A percentile compares a stretch with the other conserved stretches of the same genome.
phyloP scores from a whole-genome alignment of 2,797 vertebrate species.

The Neoniphon sammara region DNA sequence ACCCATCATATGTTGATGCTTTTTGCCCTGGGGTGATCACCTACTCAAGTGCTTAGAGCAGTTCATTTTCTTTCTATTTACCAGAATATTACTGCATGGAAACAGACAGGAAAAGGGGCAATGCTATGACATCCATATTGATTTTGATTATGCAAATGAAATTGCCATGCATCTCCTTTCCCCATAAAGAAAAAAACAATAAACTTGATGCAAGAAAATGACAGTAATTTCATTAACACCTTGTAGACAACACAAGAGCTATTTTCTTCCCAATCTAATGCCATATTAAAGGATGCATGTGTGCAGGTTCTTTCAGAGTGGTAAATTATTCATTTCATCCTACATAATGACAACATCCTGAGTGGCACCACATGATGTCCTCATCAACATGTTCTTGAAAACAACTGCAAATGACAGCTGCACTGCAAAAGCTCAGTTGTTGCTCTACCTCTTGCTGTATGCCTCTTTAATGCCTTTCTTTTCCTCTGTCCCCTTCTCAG shows the following conservation, averaged over 20 bases:
- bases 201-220: slow-evolving; percentile 59
- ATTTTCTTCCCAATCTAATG: slow-evolving; percentile 33
- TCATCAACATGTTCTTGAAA: slow-evolving; percentile 15
- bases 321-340: slow-evolving; percentile 47
- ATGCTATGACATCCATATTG: slow-evolving; percentile 5
- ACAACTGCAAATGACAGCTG: slow-evolving; percentile 21
- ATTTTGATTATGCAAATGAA: slow-evolving; percentile 54
- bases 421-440: slow-evolving; percentile 1
- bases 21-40: too few species aligned
- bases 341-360: slow-evolving; percentile 28
- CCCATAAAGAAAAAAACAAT: slow-evolving; percentile 44
- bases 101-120: slow-evolving; percentile 24
- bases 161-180: slow-evolving; percentile 20
- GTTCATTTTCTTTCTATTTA: slow-evolving; percentile 9
- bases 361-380: slow-evolving; percentile 24
- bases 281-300: slow-evolving; percentile 33
- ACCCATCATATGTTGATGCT: too few species aligned
- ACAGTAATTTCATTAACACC: slow-evolving; percentile 59
- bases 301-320: slow-evolving; percentile 47
- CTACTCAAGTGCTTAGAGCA: too few species aligned
- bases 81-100: neutral
- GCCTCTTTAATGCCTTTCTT: too few species aligned
- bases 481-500: neutral
- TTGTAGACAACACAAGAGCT: slow-evolving; percentile 17
- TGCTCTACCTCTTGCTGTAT: neutral